A percentile compares a stretch with the other conserved stretches of the same genome.
These are phyloP conservation scores for Zaprionus gabonicus DNA, from an alignment of 1,140 invertebrate genomes.

Conservation along the genomic window DNA sequence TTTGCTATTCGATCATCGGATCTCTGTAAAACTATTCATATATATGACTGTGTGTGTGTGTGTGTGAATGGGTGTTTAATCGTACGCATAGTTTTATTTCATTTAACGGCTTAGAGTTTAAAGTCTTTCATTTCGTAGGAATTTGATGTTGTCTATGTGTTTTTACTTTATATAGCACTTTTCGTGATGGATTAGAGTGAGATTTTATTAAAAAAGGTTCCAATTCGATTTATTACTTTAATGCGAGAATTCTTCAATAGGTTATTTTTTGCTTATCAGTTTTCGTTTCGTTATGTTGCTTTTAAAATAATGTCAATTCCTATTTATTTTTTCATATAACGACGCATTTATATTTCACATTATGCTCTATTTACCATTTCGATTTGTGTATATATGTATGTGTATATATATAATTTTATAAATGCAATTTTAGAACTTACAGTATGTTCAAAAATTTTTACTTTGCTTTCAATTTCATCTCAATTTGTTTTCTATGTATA, in stretches of 20 bases:
- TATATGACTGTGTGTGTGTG: slow-evolving; percentile 27
- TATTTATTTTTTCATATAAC: slow-evolving; percentile 64
- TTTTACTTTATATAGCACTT: slow-evolving; percentile 47
- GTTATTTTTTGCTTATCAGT: slow-evolving; percentile 14
- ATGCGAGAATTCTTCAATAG: slow-evolving; percentile 36
- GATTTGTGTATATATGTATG: slow-evolving; percentile 44
- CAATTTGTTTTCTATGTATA: slow-evolving; percentile 45
- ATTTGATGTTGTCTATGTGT: slow-evolving; percentile 80
- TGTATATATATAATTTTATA: slow-evolving; percentile 70
- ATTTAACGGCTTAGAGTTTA: slow-evolving; percentile 80
- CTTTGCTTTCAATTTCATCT: slow-evolving; percentile 55
- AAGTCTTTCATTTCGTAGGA: slow-evolving; percentile 84
- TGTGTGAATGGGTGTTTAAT: slow-evolving; percentile 23
- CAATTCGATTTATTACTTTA: slow-evolving; percentile 41
- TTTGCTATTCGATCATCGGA: slow-evolving; percentile 27
- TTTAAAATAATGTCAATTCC: slow-evolving; percentile 72
- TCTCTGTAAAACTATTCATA: slow-evolving; percentile 34
- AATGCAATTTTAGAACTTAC: slow-evolving; percentile 83
- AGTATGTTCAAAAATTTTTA: slow-evolving; percentile 77
- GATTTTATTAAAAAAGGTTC: slow-evolving; percentile 50
- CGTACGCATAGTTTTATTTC: slow-evolving; percentile 61
- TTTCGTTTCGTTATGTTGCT: slow-evolving; percentile 40
- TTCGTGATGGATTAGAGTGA: slow-evolving; percentile 52
- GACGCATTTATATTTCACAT: slow-evolving; percentile 60
- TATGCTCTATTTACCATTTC: slow-evolving; percentile 45